Base-by-base conservation (phyloP, 2,797 vertebrate genomes). In the Austrolebias charrua region DNA sequence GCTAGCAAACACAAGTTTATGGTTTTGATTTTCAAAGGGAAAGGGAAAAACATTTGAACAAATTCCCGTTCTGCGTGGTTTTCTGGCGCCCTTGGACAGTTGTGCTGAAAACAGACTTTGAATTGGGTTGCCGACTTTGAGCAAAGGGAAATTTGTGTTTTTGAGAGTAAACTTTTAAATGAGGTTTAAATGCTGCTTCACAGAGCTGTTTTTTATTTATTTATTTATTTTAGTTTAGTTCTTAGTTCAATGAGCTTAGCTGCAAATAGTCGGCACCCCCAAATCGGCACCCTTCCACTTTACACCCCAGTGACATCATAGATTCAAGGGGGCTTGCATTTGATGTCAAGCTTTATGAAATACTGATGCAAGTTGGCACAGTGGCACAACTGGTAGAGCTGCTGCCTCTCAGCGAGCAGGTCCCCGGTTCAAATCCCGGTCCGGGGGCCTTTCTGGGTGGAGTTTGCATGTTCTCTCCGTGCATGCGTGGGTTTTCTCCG, bases 321-420 rank as follows among this genome's bases (percentile, higher is more conserved):
- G 56, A 73, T 79, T 84, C 62, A 70, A 66, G 52, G 66, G 44
- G 35, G 70, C 78, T 48, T 66, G 63, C 62, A 24, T 78, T 60
- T 86, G 70, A 86, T 78, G 73, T 84, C 48, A 63, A 51, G 77
- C 73, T 74, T 79, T 59, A 59, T 68, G 70, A 78, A 75, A 86
- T 63, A 79, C 69, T 85, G 83, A 83, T 66, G 85, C 75, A 84
- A 79, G n/a, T n/a, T n/a, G n/a, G n/a, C n/a, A n/a, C n/a, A n/a
- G n/a, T n/a, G n/a, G n/a, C n/a, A n/a, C n/a, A n/a, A n/a, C n/a
- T n/a, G n/a, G n/a, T n/a, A n/a, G n/a, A n/a, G n/a, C n/a, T n/a
- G n/a, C n/a, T n/a, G n/a, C n/a, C n/a, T n/a, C n/a, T n/a, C n/a
- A n/a, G n/a, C n/a, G n/a, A n/a, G n/a, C n/a, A n/a, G n/a, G n/a